phyloP scores from a whole-genome alignment of 2,113 vertebrate genomes.

The Pachyramphus minor region DNA sequence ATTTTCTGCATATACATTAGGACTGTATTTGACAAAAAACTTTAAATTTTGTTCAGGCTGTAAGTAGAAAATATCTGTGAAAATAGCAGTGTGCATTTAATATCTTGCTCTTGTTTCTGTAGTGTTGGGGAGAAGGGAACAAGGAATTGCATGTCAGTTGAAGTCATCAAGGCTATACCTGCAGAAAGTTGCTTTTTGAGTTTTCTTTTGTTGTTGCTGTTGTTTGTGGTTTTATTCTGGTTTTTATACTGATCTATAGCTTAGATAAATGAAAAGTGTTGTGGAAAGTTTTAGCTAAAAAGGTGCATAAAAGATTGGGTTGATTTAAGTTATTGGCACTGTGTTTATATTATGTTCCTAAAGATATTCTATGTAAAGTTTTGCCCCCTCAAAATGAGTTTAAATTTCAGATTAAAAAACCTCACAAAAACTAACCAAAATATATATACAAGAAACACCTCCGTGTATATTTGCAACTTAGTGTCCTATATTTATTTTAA shows the following conservation, averaged over 20 bases:
- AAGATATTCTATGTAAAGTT: background rate
- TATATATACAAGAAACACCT: background rate
- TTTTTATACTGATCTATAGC: background rate
- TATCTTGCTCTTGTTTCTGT: background rate
- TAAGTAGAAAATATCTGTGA: background rate
- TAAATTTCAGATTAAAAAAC: background rate
- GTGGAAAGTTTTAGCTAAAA: background rate
- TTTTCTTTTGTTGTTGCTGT: background rate
- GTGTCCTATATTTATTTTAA: background rate
- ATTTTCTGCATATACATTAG: background rate
- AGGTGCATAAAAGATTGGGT: background rate
- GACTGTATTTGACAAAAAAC: background rate
- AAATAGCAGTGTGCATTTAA: background rate
- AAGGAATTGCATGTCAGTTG: background rate
- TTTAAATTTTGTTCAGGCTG: background rate
- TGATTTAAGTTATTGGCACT: background rate
- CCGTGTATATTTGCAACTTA: background rate
- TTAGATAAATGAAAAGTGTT: background rate
- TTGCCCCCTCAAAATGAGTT: background rate
- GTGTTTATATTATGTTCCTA: background rate
- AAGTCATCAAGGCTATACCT: background rate
- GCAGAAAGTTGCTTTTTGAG: background rate
- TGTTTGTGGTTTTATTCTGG: background rate
- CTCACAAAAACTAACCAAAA: background rate
- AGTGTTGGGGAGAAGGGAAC: background rate